Conservation (phyloP, 2,888 invertebrate genomes). For the Malthinus seriepunctatus region DNA sequence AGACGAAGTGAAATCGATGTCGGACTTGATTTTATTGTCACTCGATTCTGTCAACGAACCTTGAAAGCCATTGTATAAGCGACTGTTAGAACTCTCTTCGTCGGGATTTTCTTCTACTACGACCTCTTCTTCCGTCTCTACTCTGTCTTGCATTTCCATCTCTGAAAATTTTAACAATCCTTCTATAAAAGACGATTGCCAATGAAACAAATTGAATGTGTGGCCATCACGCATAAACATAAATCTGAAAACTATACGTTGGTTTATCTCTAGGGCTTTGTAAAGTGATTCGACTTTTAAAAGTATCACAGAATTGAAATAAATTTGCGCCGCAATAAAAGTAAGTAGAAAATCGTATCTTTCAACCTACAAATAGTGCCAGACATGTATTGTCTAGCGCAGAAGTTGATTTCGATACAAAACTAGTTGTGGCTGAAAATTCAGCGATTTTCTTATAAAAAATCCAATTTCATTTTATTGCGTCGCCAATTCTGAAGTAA, state of each 20-base stretch:
- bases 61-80: slow-evolving; percentile 61
- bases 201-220: slow-evolving; percentile 37
- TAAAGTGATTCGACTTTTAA: slow-evolving; percentile 40
- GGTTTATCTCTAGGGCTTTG: slow-evolving; percentile 40
- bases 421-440: slow-evolving; percentile 41
- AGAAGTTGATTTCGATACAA: slow-evolving; percentile 37
- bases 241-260: slow-evolving; percentile 37
- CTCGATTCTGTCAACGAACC: slow-evolving; percentile 67
- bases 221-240: slow-evolving; percentile 34
- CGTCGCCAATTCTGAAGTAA: slow-evolving; percentile 41
- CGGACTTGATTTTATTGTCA: slow-evolving; percentile 43
- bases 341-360: slow-evolving; percentile 42
- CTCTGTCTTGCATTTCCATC: slow-evolving; percentile 63
- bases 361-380: slow-evolving; percentile 35
- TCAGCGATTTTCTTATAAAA: slow-evolving; percentile 46
- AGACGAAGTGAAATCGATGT: slow-evolving; percentile 18
- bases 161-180: slow-evolving; percentile 52
- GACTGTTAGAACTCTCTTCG: slow-evolving; percentile 47
- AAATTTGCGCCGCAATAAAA: slow-evolving; percentile 47
- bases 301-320: slow-evolving; percentile 42
- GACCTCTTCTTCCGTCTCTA: slow-evolving; percentile 57
- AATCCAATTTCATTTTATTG: slow-evolving; percentile 54
- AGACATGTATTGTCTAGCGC: slow-evolving; percentile 38
- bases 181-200: slow-evolving; percentile 35
- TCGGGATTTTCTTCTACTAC: slow-evolving; percentile 41